Evolutionary conservation across 1,140 invertebrate species (phyloP), one percentile per base, ranked within the genome.

Genomic region (Stenopsyche tienmushanensis): DNA sequence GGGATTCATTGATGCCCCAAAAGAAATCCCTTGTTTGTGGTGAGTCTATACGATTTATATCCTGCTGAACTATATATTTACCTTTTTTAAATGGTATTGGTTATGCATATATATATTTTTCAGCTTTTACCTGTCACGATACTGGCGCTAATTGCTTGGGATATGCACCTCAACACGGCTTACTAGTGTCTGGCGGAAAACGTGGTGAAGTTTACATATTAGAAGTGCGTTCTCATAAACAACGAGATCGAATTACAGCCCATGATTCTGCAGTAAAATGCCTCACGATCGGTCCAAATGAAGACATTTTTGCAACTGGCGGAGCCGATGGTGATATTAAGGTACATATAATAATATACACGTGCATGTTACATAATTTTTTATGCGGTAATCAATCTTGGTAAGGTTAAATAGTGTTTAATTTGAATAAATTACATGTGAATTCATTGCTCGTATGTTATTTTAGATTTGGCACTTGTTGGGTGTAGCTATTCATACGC

Each of bases 301-400:
- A 99, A 81, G 96, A 99, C 79, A 94, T 93, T 78, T 98, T 98
- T 78, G 94, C 95, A 7, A 96, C 96, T 58, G 97, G 97, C 29
- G 93, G 96, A 39, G 93, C 94, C n/a, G 97, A 99, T 79, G 97
- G 97, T 20, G 96, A 99, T 80, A 97, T 99, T 68, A 99, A 99
- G 88, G 96, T 97, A 78, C 65, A 42, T 26, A 63, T 7, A 17
- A n/a, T 3, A 53, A 53, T 21, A 26, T 20, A 25, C 13, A 20
- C 7, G 15, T 21, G 41, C 5, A 55, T 54, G 29, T 66, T 52
- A 44, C 0, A 50, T 65, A 49, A 34, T n/a, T 41, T 62, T 52
- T 34, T 53, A 63, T 42, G 54, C 15, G 17, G 17, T 9, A 45
- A 45, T 8, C 21, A 50, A 50, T 50, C n/a, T n/a, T n/a, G n/a